These are phyloP conservation scores for Notiomystis cincta DNA, from an alignment of 2,113 vertebrate genomes.

Conservation along the genomic window DNA sequence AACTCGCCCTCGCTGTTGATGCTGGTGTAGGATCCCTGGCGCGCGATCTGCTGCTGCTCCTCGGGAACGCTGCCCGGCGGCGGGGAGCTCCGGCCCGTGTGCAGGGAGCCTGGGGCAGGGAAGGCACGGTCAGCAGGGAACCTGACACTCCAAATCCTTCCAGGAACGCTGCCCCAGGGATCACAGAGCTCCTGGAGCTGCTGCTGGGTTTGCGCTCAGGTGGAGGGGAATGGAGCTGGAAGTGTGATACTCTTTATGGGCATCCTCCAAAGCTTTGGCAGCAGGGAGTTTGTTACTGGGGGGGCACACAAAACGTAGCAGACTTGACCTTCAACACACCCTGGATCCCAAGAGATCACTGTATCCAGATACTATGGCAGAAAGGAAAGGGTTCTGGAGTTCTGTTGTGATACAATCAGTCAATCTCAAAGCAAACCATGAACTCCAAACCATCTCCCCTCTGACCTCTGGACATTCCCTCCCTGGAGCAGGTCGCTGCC, in stretches of 20 bases:
- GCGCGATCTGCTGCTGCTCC: constrained; percentile 91
- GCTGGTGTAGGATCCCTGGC: constrained; percentile 90
- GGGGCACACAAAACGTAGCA: not conserved
- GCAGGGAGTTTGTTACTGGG: not conserved
- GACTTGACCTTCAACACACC: not conserved
- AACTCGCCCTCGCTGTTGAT: constrained; percentile 92
- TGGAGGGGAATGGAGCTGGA: not conserved
- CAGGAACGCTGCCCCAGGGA: not conserved
- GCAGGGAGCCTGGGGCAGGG: constrained; percentile 81
- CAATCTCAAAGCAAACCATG: not conserved
- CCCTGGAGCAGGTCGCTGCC: not conserved
- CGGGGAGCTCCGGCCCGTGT: constrained; percentile 85
- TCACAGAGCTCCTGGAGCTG: not conserved
- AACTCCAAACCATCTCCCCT: not conserved
- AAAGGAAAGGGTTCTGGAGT: not conserved
- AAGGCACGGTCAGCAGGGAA: not conserved
- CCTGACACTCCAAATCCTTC: no score
- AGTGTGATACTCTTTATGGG: not conserved
- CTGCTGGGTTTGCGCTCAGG: not conserved
- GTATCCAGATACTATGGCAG: accelerated
- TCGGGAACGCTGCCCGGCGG: constrained; percentile 87
- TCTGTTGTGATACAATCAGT: not conserved
- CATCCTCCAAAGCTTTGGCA: not conserved
- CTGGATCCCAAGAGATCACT: not conserved
- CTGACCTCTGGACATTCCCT: not conserved